Evolutionary conservation across 2,888 invertebrate genomes (phyloP).

Genomic region (Steinernema hermaphroditum): DNA sequence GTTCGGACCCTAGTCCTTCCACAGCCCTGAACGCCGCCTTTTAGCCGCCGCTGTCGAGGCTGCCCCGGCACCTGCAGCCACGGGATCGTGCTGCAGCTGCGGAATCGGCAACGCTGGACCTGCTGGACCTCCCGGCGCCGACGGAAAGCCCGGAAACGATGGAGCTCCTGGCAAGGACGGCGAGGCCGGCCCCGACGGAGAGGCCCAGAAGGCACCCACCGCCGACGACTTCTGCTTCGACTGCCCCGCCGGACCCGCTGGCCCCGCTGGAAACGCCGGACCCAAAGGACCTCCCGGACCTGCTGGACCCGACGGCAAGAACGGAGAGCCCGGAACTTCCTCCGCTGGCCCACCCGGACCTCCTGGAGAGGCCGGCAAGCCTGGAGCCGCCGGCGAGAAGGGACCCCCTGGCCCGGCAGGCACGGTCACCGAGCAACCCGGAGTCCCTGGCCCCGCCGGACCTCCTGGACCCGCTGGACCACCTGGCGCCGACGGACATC

Average conservation of each 20-base stretch:
- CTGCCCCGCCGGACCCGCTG: conserved; percentile 14
- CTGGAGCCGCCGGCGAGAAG: not conserved
- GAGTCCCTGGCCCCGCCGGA: conserved; percentile 1
- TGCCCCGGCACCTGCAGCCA: not conserved
- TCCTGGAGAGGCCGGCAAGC: not conserved
- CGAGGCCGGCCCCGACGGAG: conserved; percentile 10
- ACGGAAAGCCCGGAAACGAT: not conserved
- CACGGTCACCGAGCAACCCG: not conserved
- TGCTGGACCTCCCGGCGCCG: not conserved
- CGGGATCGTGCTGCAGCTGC: conserved; percentile 10
- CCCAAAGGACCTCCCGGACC: conserved; percentile 7
- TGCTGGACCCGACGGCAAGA: conserved; percentile 15
- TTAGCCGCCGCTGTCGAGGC: not conserved
- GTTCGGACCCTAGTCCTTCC: not conserved
- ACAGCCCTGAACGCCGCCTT: not conserved
- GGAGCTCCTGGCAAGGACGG: conserved; percentile 19
- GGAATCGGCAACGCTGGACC: conserved; percentile 25
- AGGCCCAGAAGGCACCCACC: not conserved
- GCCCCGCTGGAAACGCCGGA: conserved; percentile 1
- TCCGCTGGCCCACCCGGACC: not conserved
- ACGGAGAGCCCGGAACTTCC: not conserved
- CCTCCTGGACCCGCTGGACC: conserved; percentile 20
- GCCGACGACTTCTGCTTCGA: conserved; percentile 22
- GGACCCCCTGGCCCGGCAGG: not conserved
- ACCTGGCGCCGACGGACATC: conserved; percentile 6